Evolutionary conservation across 2,888 invertebrate genomes (phyloP), one percentile per base, ranked within the genome.

Genomic region (Nematopogon swammerdamellus): DNA sequence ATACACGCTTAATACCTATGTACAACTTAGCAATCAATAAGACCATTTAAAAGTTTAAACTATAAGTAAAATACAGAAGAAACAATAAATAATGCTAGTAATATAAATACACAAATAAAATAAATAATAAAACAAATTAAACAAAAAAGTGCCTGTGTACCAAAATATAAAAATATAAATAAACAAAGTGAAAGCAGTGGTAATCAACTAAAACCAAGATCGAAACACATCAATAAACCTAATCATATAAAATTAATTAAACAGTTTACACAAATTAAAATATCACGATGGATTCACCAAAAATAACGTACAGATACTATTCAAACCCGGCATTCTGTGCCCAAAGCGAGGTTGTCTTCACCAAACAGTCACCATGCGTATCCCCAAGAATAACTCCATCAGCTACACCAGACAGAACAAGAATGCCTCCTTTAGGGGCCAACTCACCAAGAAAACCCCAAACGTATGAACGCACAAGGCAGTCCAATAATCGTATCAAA

Each of bases 311-410:
- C 62, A 82, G 86, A 66, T 87, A 87, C 59, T 91, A 91, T 60
- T 86, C 87, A 5, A 91, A 91, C 63, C 90, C 90, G 49, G 90
- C 90, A 0, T 91, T 91, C 63, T 89, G 89, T 63, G 85, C 87
- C 20, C 86, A 89, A 68, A 90, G 90, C 63, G 91, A 91, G 61
- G 85, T 69, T 55, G 59, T 73, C 25, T 80, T 72, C 52, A 66
- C 66, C 10, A 75, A 81, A 53, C 77, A 77, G 49, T 65, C 67
- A 14, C 58, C 58, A 61, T 70, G 72, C 42, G 57, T 68, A 10
- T 65, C 68, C 16, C 53, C 57, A 0, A 70, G 70, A 52, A 61
- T 73, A 0, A 17, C 51, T 52, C 63, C 44, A 63, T 62, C 52
- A 59, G 60, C 63, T 2, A 63, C 67, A 1, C 69, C 72, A 1